Evolutionary conservation across 2,113 vertebrate genomes (phyloP).

Genomic region (Alosa alosa): DNA sequence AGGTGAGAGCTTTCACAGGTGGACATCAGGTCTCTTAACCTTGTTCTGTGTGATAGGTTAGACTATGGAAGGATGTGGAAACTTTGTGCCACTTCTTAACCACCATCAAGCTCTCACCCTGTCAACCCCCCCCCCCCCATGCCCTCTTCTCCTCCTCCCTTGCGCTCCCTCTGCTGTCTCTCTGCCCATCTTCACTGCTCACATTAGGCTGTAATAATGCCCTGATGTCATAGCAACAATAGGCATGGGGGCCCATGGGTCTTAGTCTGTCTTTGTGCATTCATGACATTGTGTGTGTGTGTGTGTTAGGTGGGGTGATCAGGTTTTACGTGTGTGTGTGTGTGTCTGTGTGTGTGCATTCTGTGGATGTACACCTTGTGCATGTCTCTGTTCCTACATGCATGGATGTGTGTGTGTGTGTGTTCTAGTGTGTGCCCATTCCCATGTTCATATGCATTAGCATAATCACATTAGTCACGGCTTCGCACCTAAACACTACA

Average conservation of each 20-base stretch:
- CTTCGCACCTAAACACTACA: not conserved
- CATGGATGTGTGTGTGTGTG: conserved; percentile 16
- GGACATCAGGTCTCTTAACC: not conserved
- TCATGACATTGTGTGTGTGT: conserved; percentile 8
- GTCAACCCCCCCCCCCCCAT: not conserved
- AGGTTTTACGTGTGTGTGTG: not conserved
- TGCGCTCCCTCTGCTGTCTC: not conserved
- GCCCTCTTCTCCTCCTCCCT: not conserved
- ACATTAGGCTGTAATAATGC: not conserved
- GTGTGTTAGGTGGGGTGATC: not conserved
- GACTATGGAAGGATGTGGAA: not conserved
- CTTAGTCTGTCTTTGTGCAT: not conserved
- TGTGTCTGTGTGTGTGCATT: not conserved
- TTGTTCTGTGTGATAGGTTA: not conserved
- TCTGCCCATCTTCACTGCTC: not conserved
- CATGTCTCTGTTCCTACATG: not conserved
- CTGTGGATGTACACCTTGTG: not conserved
- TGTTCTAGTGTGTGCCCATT: conserved; percentile 28
- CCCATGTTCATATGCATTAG: conserved; percentile 18
- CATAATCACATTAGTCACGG: not conserved
- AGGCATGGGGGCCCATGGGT: not conserved
- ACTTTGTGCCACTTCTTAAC: not conserved
- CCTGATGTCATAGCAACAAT: conserved; percentile 9
- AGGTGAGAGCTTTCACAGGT: not conserved
- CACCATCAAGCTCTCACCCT: not conserved